Evolutionary conservation across 2,888 invertebrate species (phyloP), one percentile per base, ranked within the genome.

Genomic region (Empis stercorea): DNA sequence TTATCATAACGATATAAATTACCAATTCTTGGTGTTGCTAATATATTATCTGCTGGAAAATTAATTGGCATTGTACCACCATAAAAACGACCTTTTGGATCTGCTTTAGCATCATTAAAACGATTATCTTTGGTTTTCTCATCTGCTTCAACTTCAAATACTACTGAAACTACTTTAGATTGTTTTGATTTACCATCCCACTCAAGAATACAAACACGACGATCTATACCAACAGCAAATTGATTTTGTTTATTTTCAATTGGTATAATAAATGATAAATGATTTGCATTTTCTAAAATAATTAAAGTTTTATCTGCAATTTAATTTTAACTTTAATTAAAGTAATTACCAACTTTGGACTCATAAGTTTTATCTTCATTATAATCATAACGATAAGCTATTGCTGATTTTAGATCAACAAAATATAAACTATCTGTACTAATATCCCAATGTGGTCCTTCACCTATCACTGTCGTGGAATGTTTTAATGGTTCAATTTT

Each of bases 31-130:
- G 56, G 46, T 64, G 66, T 47, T 65, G 61, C n/a, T n/a, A n/a
- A n/a, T n/a, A n/a, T n/a, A n/a, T n/a, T n/a, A 47, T 63, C 62
- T 30, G 61, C 62, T 38, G 61, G 56, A 52, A 60, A 62, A 52
- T 55, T 54, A 14, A 55, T 37, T 16, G 59, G 59, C 66, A 68
- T 66, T 30, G 70, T 70, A 66, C 85, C 85, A 55, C 80, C 81
- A 73, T 81, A 86, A 23, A 87, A 70, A 44, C 85, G 70, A 4
- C 87, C 87, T 10, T 67, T 64, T 11, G 80, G 78, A 62, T 87
- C 87, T 32, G 82, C 81, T 68, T 87, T 88, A 30, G 79, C 87
- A 59, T 87, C 87, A 57, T 87, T 88, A 60, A 86, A 75, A 56
- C 84, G 72, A 61, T 82, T 83, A 10, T 58, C 67, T 2, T 61